phyloP scores from a whole-genome alignment of 2,113 vertebrate genomes.

The Nyctereutes procyonoides region DNA sequence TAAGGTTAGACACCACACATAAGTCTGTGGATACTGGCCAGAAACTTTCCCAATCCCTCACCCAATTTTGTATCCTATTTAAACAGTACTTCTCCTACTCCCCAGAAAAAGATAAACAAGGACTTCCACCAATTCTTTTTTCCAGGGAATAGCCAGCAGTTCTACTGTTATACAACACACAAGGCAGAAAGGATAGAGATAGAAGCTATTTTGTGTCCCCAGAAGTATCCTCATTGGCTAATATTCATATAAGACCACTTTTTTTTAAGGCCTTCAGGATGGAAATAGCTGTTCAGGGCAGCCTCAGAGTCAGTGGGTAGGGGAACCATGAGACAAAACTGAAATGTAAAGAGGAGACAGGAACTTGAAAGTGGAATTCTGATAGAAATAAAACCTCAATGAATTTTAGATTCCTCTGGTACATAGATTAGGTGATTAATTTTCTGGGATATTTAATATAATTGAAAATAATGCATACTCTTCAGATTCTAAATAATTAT shows the following conservation, averaged over 20 bases:
- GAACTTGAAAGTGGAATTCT: neutral
- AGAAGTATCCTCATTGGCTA: neutral
- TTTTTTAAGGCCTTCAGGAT: neutral
- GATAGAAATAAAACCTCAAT: slow-evolving; percentile 3
- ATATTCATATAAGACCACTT: neutral
- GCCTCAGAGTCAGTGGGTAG: neutral
- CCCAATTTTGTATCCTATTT: neutral
- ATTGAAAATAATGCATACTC: slow-evolving; percentile 65
- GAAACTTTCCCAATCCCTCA: neutral
- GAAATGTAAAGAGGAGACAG: neutral
- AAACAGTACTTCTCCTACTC: neutral
- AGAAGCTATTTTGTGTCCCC: neutral
- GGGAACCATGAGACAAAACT: neutral
- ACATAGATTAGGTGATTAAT: slow-evolving; percentile 50
- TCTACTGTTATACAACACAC: neutral
- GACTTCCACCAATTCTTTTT: neutral
- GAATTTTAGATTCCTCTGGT: slow-evolving; percentile 16
- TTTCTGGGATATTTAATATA: slow-evolving; percentile 53
- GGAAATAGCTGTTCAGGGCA: neutral
- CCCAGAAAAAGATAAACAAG: neutral
- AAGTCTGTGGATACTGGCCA: neutral
- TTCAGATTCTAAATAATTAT: slow-evolving; percentile 50
- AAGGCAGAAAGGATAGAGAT: slow-evolving; percentile 15
- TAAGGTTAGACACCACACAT: neutral
- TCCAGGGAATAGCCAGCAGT: neutral